Percentiles rank a stretch among this genome's conserved stretches.
phyloP scores from a whole-genome alignment of 2,113 vertebrate genomes.

The Ochotona princeps region DNA sequence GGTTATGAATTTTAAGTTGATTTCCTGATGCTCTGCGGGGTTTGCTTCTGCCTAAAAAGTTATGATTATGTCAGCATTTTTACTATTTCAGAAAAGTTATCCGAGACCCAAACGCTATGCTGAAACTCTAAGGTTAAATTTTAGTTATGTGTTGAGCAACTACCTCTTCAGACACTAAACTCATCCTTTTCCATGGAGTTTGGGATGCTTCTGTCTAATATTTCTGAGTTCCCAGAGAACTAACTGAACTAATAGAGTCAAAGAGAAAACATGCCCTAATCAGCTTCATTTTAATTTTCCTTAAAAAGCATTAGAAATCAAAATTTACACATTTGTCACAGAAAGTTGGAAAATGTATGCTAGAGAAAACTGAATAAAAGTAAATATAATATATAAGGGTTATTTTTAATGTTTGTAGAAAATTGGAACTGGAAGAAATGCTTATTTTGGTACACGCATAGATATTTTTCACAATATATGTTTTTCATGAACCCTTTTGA shows the following conservation, averaged over 20 bases:
- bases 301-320: conserved; percentile 24
- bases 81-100: conserved; percentile 7
- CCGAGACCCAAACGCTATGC: conserved; percentile 61
- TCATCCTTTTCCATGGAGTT: neutral
- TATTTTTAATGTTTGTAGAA: no score
- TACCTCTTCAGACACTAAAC: neutral
- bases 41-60: conserved; percentile 19
- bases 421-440: no score
- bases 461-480: no score
- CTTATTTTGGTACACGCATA: no score
- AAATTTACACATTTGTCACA: neutral
- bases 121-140: conserved; percentile 27
- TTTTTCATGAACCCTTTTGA: no score
- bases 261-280: neutral
- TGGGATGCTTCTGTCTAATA: neutral
- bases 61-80: conserved; percentile 57
- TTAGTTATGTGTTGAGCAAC: neutral
- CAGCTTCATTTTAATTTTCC: conserved; percentile 30
- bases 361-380: neutral
- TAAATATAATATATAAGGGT: neutral
- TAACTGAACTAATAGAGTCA: no score
- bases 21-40: conserved; percentile 29
- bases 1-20: conserved; percentile 59
- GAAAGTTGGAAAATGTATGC: conserved; percentile 6
- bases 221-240: neutral